Base-by-base conservation (phyloP, 2,113 vertebrate species). In the Odontophorus gujanensis region DNA sequence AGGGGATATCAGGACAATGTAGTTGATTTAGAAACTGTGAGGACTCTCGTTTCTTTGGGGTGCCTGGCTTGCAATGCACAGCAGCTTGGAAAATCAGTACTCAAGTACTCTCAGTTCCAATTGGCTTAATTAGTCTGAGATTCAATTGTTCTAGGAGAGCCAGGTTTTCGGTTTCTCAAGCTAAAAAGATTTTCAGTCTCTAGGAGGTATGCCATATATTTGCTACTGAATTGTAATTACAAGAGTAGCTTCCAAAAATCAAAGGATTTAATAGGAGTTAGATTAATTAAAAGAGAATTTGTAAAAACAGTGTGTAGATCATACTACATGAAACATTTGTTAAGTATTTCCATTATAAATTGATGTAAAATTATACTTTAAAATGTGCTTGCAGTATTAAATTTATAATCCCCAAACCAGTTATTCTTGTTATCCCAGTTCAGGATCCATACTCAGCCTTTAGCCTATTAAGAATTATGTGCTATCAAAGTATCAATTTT, bases 401-500 rank as follows among this genome's bases (percentile, higher is more conserved):
- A 51, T 80, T 87, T 83, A 79, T 76, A 17, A 22, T 81, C 87
- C 47, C 50, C 59, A 47, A 20, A 25, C 22, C 53, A 42, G 69
- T 28, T 90, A n/a, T 78, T 95, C 78, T 91, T 80, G 38, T 96
- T 77, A 95, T 96, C 55, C 84, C 90, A 11, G 93, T 75, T 94
- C 95, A 96, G 95, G 43, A 85, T 75, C 94, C 93, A 67, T 91
- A 96, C 96, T 95, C 66, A 87, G 87, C 59, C 96, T 96, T 97
- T 96, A 97, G 58, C 73, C 85, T 96, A 96, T 96, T 96, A 96
- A 96, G 92, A 74, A 93, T 88, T 96, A 87, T 97, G 86, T 96
- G 69, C 82, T 96, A 96, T 98, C 96, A 92, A 85, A 93, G 85
- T 80, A 91, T 97, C 96, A 96, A 90, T 97, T 97, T 97, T 96